phyloP scores from a whole-genome alignment of 2,113 vertebrate genomes.

The Hypanus sabinus region DNA sequence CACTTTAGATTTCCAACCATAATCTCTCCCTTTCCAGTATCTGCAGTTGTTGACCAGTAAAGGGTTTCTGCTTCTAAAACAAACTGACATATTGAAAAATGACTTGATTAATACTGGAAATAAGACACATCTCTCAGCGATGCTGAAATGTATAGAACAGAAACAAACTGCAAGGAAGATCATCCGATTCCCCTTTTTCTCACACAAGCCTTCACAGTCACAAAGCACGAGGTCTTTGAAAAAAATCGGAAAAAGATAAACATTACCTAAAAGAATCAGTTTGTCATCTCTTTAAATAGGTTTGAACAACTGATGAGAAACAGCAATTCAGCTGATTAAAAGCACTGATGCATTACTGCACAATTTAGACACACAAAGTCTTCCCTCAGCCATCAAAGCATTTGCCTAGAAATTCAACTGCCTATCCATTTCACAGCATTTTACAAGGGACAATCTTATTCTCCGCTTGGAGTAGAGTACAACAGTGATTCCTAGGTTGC shows the following conservation, averaged over 20 bases:
- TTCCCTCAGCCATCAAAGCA: not conserved
- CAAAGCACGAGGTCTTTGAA: not conserved
- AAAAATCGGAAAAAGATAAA: conserved; percentile 2
- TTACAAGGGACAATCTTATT: too few species aligned
- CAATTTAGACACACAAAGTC: not conserved
- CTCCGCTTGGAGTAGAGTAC: too few species aligned
- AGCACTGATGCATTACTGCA: not conserved
- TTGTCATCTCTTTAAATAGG: not conserved
- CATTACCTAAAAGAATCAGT: not conserved
- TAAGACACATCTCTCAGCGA: not conserved
- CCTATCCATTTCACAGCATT: too few species aligned
- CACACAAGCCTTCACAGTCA: too few species aligned
- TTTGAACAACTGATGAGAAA: not conserved
- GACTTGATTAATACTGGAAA: not conserved
- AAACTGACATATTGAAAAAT: not conserved
- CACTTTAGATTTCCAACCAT: not conserved
- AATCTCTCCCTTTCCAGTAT: not conserved
- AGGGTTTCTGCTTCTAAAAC: not conserved
- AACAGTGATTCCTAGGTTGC: too few species aligned
- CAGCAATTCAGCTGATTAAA: not conserved
- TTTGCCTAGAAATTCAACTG: too few species aligned
- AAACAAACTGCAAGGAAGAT: not conserved
- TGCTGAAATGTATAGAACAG: not conserved
- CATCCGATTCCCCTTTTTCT: not conserved
- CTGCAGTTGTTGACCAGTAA: not conserved